These are phyloP conservation scores for Podocnemis expansa DNA, from an alignment of 2,113 vertebrate species.

Conservation along the genomic window DNA sequence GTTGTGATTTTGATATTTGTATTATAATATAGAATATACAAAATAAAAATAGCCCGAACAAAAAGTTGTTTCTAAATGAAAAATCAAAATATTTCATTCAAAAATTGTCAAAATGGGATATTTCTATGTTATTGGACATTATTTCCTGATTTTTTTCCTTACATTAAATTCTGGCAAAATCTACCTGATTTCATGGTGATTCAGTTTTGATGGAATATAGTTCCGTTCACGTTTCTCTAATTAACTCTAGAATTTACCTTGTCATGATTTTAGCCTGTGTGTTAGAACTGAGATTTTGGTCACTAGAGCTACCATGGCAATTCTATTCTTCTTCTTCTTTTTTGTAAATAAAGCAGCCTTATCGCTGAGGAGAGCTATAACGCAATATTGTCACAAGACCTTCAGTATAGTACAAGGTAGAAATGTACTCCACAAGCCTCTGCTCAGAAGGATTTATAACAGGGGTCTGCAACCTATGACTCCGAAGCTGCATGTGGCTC, in stretches of 20 bases:
- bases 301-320: neutral
- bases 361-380: neutral
- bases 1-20: neutral
- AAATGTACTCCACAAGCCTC: neutral
- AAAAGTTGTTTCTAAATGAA: neutral
- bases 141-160: neutral
- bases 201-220: neutral
- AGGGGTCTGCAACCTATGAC: too few relatives aligned
- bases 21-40: neutral
- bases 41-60: neutral
- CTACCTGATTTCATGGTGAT: neutral
- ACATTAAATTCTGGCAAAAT: neutral
- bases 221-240: neutral
- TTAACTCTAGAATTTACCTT: neutral
- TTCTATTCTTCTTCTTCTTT: neutral
- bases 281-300: neutral
- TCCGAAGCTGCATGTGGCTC: too few relatives aligned
- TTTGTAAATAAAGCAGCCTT: neutral
- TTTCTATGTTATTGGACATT: neutral
- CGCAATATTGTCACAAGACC: neutral
- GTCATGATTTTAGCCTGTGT: neutral
- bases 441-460: neutral
- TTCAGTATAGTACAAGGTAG: neutral
- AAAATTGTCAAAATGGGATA: neutral
- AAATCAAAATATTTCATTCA: neutral